Evolutionary conservation across 2,113 vertebrate genomes (phyloP), one percentile per base, ranked within the genome.

Genomic region (Rhabdornis inornatus): DNA sequence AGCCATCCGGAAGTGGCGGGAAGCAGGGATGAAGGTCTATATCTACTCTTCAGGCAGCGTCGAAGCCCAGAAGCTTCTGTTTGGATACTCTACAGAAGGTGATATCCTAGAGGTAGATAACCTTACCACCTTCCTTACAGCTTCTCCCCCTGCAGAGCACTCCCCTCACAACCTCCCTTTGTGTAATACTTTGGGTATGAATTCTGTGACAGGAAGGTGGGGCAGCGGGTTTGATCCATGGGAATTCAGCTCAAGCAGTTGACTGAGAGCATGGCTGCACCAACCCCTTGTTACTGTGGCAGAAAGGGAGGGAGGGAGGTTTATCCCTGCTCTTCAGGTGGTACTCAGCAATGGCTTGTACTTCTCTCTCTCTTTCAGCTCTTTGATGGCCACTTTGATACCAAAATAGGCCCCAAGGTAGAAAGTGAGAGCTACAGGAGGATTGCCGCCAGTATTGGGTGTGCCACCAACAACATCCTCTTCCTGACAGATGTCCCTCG

Each of bases 41-140:
- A 98, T 99, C 92, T 99, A 99, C 97, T 99, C 99, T 10, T 99
- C 99, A 27, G 99, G 99, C 80, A 99, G 99, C 15, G 97, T 99
- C 13, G 99, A 99, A 94, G 99, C 99, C 12, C 99, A 99, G 98
- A 99, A 99, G 82, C 98, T 99, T 37, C 96, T 99, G 66, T 99
- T 99, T 5, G 98, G 98, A 68, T 98, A 99, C 91, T 99, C 99
- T 31, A 98, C 98, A 13, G 98, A 99, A 97, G 99, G 99, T 80
- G 98, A 99, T 79, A 98, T 99, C 69, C 97, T 99, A 97, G 98
- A 99, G 90, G 99, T 99, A 97, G 97, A 98, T 94, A 91, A 90
- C 31, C 40, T 47, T 76, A 39, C 44, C 66, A 30, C 55, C 83
- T 94, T 94, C 42, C 63, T 90, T 76, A 79, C 33, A 85, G 63